Evolutionary conservation across 2,888 invertebrate genomes (phyloP).

Genomic region (Brenthis hecate): DNA sequence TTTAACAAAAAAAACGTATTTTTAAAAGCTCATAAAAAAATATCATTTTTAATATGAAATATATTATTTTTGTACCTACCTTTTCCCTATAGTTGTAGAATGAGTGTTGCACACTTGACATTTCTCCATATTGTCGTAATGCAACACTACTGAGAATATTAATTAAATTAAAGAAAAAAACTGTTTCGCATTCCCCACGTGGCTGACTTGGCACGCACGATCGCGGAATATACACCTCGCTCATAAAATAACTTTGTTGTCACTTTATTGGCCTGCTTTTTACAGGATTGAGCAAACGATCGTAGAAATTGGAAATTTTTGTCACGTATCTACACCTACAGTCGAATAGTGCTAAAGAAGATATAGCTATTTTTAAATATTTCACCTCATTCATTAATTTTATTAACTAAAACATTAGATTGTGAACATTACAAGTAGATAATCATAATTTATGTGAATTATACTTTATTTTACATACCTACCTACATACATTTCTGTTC

Average conservation of each 20-base stretch:
- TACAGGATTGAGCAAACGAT: constrained; percentile 41
- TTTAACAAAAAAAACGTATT: not conserved
- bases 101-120: constrained; percentile 31
- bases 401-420: constrained; percentile 6
- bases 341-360: constrained; percentile 17
- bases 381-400: too few relatives aligned
- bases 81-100: constrained; percentile 20
- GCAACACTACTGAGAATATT: constrained; percentile 44
- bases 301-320: constrained; percentile 26
- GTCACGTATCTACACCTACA: constrained; percentile 34
- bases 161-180: constrained; percentile 49
- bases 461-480: too few relatives aligned
- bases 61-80: not conserved
- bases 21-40: too few relatives aligned
- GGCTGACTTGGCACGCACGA: constrained; percentile 39
- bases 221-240: constrained; percentile 44
- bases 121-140: constrained; percentile 45
- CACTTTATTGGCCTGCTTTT: constrained; percentile 42
- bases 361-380: not conserved
- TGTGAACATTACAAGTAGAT: constrained; percentile 19
- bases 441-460: too few relatives aligned
- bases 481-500: too few relatives aligned
- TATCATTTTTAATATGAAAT: not conserved
- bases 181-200: constrained; percentile 46
- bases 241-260: constrained; percentile 39